Conservation (phyloP, 2,888 invertebrate species). For the Idaea straminata region DNA sequence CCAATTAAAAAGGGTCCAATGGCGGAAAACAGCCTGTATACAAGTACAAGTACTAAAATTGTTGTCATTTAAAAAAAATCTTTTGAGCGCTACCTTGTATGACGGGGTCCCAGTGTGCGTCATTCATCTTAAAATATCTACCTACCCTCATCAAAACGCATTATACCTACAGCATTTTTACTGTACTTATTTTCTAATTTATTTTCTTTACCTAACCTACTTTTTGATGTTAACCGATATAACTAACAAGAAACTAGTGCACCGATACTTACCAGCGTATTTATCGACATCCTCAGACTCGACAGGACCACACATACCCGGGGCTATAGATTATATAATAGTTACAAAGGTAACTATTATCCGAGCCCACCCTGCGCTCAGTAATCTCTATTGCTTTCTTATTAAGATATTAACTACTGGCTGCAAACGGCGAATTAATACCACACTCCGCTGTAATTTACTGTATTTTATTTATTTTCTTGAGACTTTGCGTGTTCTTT, state of each 20-base stretch:
- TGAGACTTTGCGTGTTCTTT: not conserved
- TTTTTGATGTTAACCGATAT: not conserved
- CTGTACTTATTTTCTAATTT: no score
- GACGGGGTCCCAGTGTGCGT: no score
- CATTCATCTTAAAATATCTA: no score
- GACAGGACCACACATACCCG: slow-evolving; percentile 65
- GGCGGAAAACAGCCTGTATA: no score
- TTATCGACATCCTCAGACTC: slow-evolving; percentile 43
- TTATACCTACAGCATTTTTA: no score
- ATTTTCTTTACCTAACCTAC: not conserved
- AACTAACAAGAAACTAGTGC: not conserved
- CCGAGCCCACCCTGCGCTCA: slow-evolving; percentile 54
- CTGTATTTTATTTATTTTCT: not conserved
- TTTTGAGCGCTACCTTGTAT: no score
- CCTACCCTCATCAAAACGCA: no score
- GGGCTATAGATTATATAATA: slow-evolving; percentile 23
- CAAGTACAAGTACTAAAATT: no score
- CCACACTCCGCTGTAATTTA: not conserved
- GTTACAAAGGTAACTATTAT: slow-evolving; percentile 41
- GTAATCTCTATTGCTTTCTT: slow-evolving; percentile 72
- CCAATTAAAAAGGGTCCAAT: no score
- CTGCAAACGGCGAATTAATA: slow-evolving; percentile 43
- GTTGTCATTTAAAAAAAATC: no score
- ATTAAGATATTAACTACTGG: slow-evolving; percentile 75
- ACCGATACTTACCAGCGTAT: slow-evolving; percentile 32